These are phyloP conservation scores for Perizoma affinitatum DNA, from an alignment of 2,888 invertebrate genomes.

Conservation along the genomic window DNA sequence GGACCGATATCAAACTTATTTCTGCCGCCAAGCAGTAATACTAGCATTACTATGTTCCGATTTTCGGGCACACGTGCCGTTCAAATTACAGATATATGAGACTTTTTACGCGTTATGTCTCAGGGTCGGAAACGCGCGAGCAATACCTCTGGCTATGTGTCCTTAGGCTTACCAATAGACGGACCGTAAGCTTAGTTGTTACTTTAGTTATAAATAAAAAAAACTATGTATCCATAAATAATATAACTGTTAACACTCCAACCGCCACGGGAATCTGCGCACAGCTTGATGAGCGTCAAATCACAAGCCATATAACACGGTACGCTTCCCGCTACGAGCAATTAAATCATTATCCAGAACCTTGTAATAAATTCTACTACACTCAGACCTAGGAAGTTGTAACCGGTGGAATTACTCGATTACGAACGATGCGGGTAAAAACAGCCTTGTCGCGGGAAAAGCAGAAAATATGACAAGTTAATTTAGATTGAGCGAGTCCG, in stretches of 20 bases:
- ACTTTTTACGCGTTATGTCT: too few species aligned
- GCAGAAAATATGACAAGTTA: slow-evolving; percentile 74
- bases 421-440: slow-evolving; percentile 55
- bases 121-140: too few species aligned
- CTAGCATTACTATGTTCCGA: too few species aligned
- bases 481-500: slow-evolving; percentile 70
- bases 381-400: slow-evolving; percentile 46
- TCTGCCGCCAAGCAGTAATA: too few species aligned
- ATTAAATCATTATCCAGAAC: slow-evolving; percentile 57
- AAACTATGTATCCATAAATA: slow-evolving; percentile 13
- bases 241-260: slow-evolving; percentile 36
- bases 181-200: too few species aligned
- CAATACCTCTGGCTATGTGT: too few species aligned
- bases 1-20: too few species aligned
- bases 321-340: slow-evolving; percentile 57
- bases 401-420: slow-evolving; percentile 61
- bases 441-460: slow-evolving; percentile 57
- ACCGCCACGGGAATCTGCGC: slow-evolving; percentile 36
- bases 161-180: too few species aligned
- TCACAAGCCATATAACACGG: slow-evolving; percentile 56
- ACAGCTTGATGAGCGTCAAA: slow-evolving; percentile 57
- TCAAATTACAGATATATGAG: too few species aligned
- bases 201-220: too few species aligned
- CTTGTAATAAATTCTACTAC: slow-evolving; percentile 50
- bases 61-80: too few species aligned